A percentile compares a stretch with the other conserved stretches of the same genome.
Evolutionary conservation across 2,113 vertebrate species (phyloP).

Genomic region (Macheiramphus alcinus): DNA sequence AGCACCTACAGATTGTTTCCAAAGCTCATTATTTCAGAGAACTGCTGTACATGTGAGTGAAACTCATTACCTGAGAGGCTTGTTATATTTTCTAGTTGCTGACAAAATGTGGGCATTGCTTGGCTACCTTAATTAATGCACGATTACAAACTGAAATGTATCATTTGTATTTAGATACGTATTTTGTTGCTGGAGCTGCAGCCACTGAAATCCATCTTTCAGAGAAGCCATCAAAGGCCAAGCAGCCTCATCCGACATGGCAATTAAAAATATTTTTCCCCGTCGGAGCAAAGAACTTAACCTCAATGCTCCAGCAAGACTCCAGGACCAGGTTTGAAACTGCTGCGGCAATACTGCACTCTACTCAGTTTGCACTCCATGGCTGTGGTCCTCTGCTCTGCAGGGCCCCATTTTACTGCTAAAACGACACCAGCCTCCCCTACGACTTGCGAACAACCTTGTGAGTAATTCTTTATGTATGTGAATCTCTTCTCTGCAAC

Average conservation of each 20-base stretch:
- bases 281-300: neutral
- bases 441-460: neutral
- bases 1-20: neutral
- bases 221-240: neutral
- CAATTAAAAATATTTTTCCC: neutral
- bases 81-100: neutral
- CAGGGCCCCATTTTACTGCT: neutral
- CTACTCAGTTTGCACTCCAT: neutral
- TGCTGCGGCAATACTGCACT: neutral
- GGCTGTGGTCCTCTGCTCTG: neutral
- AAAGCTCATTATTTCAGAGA: conserved; percentile 54
- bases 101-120: neutral
- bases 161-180: neutral
- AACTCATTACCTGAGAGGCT: conserved; percentile 45
- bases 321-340: neutral
- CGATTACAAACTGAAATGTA: neutral
- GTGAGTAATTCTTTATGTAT: neutral
- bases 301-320: neutral
- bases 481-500: neutral
- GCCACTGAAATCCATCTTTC: neutral
- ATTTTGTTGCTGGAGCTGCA: neutral
- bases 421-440: neutral
- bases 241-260: neutral
- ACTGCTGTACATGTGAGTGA: neutral
- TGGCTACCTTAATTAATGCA: conserved; percentile 27